These are phyloP conservation scores for Eurytoma californica DNA, from an alignment of 2,888 invertebrate genomes.

Conservation along the genomic window DNA sequence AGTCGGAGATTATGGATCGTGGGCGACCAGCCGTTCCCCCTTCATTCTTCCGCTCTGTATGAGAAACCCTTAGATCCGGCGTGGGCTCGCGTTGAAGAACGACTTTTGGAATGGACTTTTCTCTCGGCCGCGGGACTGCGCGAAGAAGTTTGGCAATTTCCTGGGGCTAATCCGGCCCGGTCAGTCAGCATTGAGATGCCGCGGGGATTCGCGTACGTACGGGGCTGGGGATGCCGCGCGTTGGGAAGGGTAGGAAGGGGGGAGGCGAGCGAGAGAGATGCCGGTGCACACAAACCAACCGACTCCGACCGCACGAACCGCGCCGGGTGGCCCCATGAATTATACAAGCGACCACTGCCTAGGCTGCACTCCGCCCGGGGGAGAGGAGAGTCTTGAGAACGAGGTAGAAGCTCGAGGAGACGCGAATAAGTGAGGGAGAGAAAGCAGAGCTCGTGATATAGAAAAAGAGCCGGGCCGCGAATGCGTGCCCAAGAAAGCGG, in stretches of 20 bases:
- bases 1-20: slow-evolving; percentile 38
- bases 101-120: slow-evolving; percentile 72
- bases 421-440: slow-evolving; percentile 31
- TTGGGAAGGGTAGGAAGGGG: slow-evolving; percentile 23
- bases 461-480: slow-evolving; percentile 55
- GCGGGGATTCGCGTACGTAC: slow-evolving; percentile 60
- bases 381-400: slow-evolving; percentile 18
- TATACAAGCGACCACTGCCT: slow-evolving; percentile 70
- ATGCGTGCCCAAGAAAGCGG: slow-evolving; percentile 58
- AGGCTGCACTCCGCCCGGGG: slow-evolving; percentile 46
- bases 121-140: slow-evolving; percentile 59
- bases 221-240: too few species aligned
- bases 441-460: slow-evolving; percentile 47
- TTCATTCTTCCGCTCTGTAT: neutral
- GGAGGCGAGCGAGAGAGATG: slow-evolving; percentile 29
- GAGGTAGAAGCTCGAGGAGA: slow-evolving; percentile 49
- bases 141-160: slow-evolving; percentile 75
- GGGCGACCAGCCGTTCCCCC: slow-evolving; percentile 17
- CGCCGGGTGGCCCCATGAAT: slow-evolving; percentile 71
- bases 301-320: slow-evolving; percentile 65
- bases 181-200: slow-evolving; percentile 74
- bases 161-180: slow-evolving; percentile 71
- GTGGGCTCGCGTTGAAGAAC: slow-evolving; percentile 65
- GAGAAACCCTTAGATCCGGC: neutral
- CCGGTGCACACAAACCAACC: slow-evolving; percentile 10